Conservation (phyloP, 2,113 vertebrate species). For the Anarhynchus alexandrinus region DNA sequence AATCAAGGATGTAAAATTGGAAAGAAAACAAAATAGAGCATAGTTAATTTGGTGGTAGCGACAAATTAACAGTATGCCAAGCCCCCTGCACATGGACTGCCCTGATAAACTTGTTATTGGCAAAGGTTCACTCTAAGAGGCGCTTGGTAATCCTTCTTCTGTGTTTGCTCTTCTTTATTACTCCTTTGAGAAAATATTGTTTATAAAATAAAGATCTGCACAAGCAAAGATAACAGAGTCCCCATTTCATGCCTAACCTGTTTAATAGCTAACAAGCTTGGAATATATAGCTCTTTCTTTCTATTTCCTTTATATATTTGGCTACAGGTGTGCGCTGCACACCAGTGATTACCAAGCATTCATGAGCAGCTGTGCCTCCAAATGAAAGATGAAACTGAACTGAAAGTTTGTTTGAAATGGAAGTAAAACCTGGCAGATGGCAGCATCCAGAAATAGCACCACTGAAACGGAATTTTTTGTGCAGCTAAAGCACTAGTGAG, state of each 20-base stretch:
- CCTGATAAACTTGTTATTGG: conserved; percentile 96
- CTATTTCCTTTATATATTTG: conserved; percentile 7
- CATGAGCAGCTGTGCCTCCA: conserved; percentile 39
- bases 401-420: conserved; percentile 47
- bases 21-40: conserved; percentile 81
- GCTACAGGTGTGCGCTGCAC: conserved; percentile 32
- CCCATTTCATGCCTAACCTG: conserved; percentile 75
- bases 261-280: conserved; percentile 79
- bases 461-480: not conserved
- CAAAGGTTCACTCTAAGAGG: conserved; percentile 83
- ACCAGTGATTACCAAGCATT: conserved; percentile 31
- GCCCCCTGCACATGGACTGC: conserved; percentile 78
- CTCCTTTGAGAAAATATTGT: conserved; percentile 83
- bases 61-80: conserved; percentile 79
- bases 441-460: conserved; percentile 22
- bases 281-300: conserved; percentile 46
- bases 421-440: conserved; percentile 52
- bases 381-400: conserved; percentile 29
- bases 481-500: not conserved
- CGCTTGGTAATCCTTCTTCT: conserved; percentile 81
- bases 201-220: conserved; percentile 89
- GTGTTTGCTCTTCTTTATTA: conserved; percentile 84
- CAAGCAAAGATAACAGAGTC: conserved; percentile 85
- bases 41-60: conserved; percentile 83
- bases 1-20: conserved; percentile 83